These are phyloP conservation scores for Eumeta japonica DNA, from an alignment of 1,140 invertebrate genomes.

Conservation along the genomic window DNA sequence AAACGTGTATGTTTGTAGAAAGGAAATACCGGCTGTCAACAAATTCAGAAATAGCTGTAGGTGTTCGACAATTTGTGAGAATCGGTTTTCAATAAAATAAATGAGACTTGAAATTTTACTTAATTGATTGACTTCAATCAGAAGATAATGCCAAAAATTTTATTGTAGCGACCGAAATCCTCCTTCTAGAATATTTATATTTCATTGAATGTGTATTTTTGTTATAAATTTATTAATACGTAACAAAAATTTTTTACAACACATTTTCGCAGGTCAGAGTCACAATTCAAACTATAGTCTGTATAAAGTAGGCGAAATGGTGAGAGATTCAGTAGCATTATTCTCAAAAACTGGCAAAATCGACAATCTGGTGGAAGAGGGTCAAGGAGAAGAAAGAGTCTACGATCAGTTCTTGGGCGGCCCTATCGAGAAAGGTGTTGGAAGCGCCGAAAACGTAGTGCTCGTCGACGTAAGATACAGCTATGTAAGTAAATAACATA, in stretches of 20 bases:
- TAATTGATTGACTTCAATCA: too few relatives aligned
- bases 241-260: background rate
- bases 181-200: background rate
- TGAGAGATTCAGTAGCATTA: constrained; percentile 69
- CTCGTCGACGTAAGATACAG: constrained; percentile 86
- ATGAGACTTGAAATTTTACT: too few relatives aligned
- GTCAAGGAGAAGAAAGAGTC: constrained; percentile 55
- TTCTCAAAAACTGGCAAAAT: constrained; percentile 80
- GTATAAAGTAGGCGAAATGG: constrained; percentile 72
- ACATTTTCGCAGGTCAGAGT: constrained; percentile 71
- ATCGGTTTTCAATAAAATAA: too few relatives aligned
- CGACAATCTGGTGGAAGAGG: constrained; percentile 66
- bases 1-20: too few relatives aligned
- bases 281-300: constrained; percentile 78
- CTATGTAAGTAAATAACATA: constrained; percentile 58
- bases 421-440: constrained; percentile 70
- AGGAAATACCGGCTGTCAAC: too few relatives aligned
- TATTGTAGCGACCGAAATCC: too few relatives aligned
- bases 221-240: too few relatives aligned
- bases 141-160: too few relatives aligned
- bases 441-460: constrained; percentile 74
- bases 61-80: too few relatives aligned
- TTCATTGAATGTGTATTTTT: background rate
- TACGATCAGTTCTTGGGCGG: constrained; percentile 83
- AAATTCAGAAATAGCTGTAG: too few relatives aligned